These are phyloP conservation scores for Melanostigma gelatinosum DNA, from an alignment of 2,113 vertebrate species.

Conservation along the genomic window DNA sequence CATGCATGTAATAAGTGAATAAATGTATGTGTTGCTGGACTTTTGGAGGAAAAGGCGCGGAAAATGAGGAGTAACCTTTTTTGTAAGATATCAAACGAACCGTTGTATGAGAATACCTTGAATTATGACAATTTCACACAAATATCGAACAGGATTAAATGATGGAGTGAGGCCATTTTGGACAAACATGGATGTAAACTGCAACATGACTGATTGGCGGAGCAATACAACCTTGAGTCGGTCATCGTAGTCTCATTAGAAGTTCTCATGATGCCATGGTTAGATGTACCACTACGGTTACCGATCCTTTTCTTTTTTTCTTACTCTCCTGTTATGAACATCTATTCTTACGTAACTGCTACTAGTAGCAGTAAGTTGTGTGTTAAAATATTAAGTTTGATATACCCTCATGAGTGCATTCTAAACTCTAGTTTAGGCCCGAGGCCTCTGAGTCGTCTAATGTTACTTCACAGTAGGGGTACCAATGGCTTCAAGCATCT, in stretches of 20 bases:
- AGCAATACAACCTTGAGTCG: background rate
- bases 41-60: no score
- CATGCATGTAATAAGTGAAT: no score
- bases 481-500: constrained; percentile 53
- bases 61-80: no score
- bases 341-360: background rate
- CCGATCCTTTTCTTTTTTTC: no score
- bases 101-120: no score
- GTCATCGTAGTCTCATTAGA: background rate
- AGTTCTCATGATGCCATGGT: background rate
- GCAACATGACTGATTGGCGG: background rate
- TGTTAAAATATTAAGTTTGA: constrained; percentile 7
- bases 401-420: constrained; percentile 13
- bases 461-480: constrained; percentile 67
- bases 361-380: background rate
- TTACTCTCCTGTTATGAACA: background rate
- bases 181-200: background rate
- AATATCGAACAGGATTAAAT: background rate
- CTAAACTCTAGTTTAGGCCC: constrained; percentile 33
- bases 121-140: no score
- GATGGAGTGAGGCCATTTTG: background rate
- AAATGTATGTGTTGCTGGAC: no score
- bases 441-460: constrained; percentile 56
- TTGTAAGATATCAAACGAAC: no score
- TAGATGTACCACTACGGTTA: background rate